Conservation (phyloP, 2,113 vertebrate species). For the Apteryx mantelli region DNA sequence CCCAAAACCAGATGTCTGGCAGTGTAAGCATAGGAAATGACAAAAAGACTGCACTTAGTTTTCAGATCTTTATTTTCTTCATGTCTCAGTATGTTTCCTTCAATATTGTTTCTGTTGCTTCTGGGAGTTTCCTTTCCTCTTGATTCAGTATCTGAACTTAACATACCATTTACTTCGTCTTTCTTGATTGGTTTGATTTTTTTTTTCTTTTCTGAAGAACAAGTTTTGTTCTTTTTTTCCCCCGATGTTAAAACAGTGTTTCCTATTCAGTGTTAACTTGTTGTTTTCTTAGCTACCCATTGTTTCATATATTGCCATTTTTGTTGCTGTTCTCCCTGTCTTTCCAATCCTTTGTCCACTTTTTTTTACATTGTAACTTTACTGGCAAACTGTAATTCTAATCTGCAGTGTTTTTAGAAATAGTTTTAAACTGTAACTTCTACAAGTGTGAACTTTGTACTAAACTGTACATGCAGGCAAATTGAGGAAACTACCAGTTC, state of each 20-base stretch:
- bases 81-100: not conserved
- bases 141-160: not conserved
- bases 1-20: not conserved
- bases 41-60: not conserved
- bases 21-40: not conserved
- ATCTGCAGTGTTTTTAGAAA: not conserved
- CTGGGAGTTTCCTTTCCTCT: not conserved
- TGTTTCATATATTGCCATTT: not conserved
- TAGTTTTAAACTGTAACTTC: not conserved
- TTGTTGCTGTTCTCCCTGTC: not conserved
- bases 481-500: not conserved
- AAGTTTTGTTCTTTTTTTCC: fast-evolving
- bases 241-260: not conserved
- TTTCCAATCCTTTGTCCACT: not conserved
- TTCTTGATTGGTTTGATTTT: not conserved
- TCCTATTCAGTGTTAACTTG: not conserved
- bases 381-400: not conserved
- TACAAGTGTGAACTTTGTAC: not conserved
- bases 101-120: not conserved
- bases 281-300: not conserved
- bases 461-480: not conserved
- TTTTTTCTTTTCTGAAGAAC: not conserved
- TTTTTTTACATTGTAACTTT: not conserved
- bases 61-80: not conserved
- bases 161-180: not conserved